Conservation (phyloP, 1,140 invertebrate species). For the Sminthurides bifidus region DNA sequence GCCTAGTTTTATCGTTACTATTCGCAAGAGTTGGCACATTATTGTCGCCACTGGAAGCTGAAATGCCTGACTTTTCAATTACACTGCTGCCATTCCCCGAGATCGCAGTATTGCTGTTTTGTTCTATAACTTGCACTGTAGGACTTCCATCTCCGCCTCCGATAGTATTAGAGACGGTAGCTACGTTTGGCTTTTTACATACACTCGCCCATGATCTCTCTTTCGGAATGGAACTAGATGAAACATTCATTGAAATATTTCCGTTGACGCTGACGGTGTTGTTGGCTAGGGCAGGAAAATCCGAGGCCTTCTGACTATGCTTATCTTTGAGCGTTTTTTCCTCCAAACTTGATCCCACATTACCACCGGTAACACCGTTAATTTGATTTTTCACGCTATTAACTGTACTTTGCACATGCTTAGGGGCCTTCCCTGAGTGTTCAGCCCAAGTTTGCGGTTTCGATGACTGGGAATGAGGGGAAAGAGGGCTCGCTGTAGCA, state of each 20-base stretch:
- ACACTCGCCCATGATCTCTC: background rate
- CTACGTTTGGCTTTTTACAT: background rate
- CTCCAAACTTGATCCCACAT: background rate
- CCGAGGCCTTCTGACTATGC: background rate
- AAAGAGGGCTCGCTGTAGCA: background rate
- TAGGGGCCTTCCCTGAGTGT: background rate
- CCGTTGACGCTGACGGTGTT: background rate
- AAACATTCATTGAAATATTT: background rate
- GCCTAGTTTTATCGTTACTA: too few relatives aligned
- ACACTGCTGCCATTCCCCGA: too few relatives aligned
- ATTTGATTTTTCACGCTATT: background rate
- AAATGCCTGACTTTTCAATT: too few relatives aligned
- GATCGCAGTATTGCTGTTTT: too few relatives aligned
- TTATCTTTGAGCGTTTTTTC: slow-evolving; percentile 7
- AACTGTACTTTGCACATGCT: background rate
- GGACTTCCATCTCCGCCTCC: too few relatives aligned
- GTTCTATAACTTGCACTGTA: too few relatives aligned
- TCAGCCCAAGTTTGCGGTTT: background rate
- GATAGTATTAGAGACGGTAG: background rate
- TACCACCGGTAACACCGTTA: background rate
- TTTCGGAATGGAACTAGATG: background rate
- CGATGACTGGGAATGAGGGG: background rate
- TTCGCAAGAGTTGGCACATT: background rate
- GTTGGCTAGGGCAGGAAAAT: background rate
- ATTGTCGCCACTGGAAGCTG: slow-evolving; percentile 14